Base-by-base conservation (phyloP, 2,113 vertebrate species). In the Festucalex cinctus region DNA sequence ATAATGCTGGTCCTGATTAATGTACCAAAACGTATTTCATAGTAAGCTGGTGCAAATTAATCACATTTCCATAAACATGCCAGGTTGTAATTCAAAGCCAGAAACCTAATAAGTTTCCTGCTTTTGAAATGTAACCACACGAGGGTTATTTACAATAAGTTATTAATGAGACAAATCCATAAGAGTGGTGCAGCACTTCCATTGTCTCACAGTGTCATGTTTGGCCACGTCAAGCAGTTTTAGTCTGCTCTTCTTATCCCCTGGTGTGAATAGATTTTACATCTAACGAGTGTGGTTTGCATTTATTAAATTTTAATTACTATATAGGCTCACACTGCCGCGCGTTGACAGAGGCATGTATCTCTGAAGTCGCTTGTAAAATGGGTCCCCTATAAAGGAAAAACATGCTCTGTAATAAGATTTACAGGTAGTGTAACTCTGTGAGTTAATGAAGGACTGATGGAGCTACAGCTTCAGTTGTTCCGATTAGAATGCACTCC, bases 401-500 rank as follows among this genome's bases (percentile, higher is more conserved):
- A 59, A 63, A 54, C 48, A 8, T 66, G 17, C 7, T 73, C n/a
- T 32, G 43, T 66, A 10, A 43, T 63, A 22, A 20, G 49, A n/a
- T 37, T 71, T 71, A 61, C 20, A 61, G 13, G 17, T 70, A 28
- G 28, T 63, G 24, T 36, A 51, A 44, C 43, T 8, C 17, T 58
- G 41, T 44, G 37, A 68, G 37, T 28, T 32, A 28, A 65, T 54
- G 36, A 65, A 32, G n/a, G 9, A 43, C 41, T 41, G 54, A 57
- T 46, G 20, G 17, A 7, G 35, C 60, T 60, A 22, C 66, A 46
- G 37, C 56, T 78, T 16, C 46, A 48, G 22, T n/a, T 36, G 10
- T 26, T 35, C 63, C 36, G 63, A 76, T 80, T 66, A 56, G 20
- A 54, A 71, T 81, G 69, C 56, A 68, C 71, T 54, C 39, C 71